Evolutionary conservation across 2,113 vertebrate genomes (phyloP), one percentile per base, ranked within the genome.

Genomic region (Trematocara marginatum): DNA sequence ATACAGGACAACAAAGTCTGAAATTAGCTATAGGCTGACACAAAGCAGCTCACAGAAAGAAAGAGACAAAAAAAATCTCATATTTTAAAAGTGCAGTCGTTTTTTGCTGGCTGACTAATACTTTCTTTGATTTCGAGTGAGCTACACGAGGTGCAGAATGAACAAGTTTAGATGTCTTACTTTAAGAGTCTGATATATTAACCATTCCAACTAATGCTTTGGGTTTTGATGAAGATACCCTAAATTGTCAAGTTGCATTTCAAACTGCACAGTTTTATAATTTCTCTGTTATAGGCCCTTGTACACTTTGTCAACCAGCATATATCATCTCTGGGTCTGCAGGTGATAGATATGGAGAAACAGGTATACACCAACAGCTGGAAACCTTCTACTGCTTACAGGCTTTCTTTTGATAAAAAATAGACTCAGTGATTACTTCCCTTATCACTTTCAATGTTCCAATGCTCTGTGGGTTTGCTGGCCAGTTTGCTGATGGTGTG

Each of bases 401-500:
- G 26, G 7, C 59, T 81, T 38, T 45, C 15, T 34, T 34, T 31
- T 29, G 12, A 54, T 13, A 54, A 5, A 61, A 61, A 13, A 53
- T 4, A 47, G 35, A 29, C 31, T 7, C 2, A 84, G 18, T 61
- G 31, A 82, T 86, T 34, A 40, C 18, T 18, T 74, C 76, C 26
- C 13, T n/a, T 57, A 66, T 86, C 61, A 54, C 34, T 18, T 52
- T 76, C 10, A 8, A 26, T 23, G 4, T 12, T 78, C 26, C 52
- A 64, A 34, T 54, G 15, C 71, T 26, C 35, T 7, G 18, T 85
- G 54, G 79, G 9, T 78, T 81, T 79, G 86, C 42, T 84, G 31
- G 81, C 78, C 76, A 99, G 98, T 97, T 99, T 96, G 94, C 98
- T 95, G 98, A 99, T 40, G 98, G 98, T 0, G 98, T 99, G 79